These are phyloP conservation scores for Acanthisitta chloris DNA, from an alignment of 2,113 vertebrate genomes.

Conservation along the genomic window DNA sequence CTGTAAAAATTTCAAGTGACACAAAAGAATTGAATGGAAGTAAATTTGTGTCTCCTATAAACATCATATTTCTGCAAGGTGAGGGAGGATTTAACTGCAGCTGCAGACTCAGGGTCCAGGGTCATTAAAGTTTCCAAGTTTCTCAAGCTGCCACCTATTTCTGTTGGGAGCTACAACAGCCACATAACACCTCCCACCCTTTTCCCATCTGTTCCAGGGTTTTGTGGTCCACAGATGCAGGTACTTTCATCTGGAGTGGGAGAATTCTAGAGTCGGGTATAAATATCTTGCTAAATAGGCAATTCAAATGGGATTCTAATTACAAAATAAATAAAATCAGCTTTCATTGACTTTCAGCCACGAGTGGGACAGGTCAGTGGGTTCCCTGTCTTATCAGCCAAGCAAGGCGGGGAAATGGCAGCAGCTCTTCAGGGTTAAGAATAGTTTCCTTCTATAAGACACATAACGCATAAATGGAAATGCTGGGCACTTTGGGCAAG, in stretches of 20 bases:
- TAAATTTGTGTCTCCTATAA: background rate
- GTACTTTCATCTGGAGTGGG: background rate
- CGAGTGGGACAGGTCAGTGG: background rate
- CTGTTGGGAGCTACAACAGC: background rate
- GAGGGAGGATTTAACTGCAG: background rate
- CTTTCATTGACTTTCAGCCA: background rate
- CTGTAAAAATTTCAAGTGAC: background rate
- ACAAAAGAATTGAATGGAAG: background rate
- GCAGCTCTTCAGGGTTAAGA: background rate
- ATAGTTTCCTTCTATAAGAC: background rate
- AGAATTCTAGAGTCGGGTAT: background rate
- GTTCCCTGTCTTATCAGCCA: background rate
- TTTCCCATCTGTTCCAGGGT: slow-evolving; percentile 25
- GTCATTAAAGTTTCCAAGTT: slow-evolving; percentile 1
- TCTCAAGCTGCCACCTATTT: slow-evolving; percentile 47
- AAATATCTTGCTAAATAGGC: background rate
- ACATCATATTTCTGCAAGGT: background rate
- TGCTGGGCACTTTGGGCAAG: background rate
- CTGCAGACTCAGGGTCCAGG: background rate
- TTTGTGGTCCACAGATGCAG: background rate
- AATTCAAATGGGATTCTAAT: background rate
- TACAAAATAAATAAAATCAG: background rate
- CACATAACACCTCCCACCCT: background rate
- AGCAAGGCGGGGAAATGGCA: background rate
- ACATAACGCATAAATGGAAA: background rate